phyloP scores from a whole-genome alignment of 2,113 vertebrate genomes.

The Psophia crepitans region DNA sequence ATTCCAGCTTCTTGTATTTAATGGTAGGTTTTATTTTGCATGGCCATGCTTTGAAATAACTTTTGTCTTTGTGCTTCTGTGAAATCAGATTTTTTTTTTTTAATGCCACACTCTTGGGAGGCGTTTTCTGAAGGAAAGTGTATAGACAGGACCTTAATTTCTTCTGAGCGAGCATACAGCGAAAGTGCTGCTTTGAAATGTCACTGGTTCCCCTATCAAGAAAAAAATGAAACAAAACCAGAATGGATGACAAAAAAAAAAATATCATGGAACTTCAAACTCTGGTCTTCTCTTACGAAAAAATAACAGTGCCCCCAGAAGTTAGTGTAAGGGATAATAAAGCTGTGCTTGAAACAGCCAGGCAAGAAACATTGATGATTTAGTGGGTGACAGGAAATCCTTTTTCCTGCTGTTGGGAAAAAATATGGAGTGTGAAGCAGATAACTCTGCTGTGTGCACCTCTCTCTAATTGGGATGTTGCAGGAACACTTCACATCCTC shows the following conservation, averaged over 20 bases:
- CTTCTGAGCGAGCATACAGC: background rate
- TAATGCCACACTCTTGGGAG: background rate
- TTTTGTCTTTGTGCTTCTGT: conserved; percentile 30
- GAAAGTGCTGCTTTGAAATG: conserved; percentile 36
- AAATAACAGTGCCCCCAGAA: conserved; percentile 7
- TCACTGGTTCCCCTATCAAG: background rate
- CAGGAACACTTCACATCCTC: background rate
- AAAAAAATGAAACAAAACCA: background rate
- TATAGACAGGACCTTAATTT: conserved; percentile 7
- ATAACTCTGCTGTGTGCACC: background rate
- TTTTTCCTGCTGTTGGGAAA: conserved; percentile 29
- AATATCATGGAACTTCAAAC: background rate
- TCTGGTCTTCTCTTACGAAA: background rate
- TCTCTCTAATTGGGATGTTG: conserved; percentile 16
- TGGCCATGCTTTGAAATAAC: conserved; percentile 12
- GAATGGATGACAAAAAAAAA: background rate
- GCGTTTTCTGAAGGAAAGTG: conserved; percentile 17
- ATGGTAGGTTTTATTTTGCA: conserved; percentile 32
- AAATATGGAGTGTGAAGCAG: conserved; percentile 1
- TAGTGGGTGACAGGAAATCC: conserved; percentile 12
- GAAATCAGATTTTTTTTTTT: conserved; percentile 17
- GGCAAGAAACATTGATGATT: background rate
- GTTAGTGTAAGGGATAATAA: conserved; percentile 39
- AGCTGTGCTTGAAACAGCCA: background rate
- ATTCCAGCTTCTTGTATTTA: conserved; percentile 1